Conservation (phyloP, 1,140 invertebrate species). For the Phocides pigmalion region DNA sequence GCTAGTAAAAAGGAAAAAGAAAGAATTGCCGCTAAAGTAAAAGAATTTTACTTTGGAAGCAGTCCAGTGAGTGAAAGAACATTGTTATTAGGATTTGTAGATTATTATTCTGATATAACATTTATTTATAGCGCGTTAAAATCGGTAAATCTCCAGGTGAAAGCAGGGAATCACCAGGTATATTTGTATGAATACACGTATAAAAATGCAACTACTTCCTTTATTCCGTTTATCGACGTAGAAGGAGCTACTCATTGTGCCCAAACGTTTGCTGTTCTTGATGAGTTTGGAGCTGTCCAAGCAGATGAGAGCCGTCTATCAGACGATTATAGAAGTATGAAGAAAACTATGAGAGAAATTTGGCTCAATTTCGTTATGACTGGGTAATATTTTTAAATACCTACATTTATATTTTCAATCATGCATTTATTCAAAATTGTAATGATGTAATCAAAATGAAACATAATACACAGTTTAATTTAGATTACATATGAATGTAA, state of each 20-base stretch:
- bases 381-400: constrained; percentile 38
- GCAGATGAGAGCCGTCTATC: constrained; percentile 10
- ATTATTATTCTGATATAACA: constrained; percentile 48
- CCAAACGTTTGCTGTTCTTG: constrained; percentile 39
- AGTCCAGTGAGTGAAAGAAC: constrained; percentile 30
- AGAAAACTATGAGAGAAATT: constrained; percentile 30
- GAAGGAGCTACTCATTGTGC: constrained; percentile 44
- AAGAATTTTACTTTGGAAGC: constrained; percentile 54
- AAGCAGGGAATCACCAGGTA: constrained; percentile 46
- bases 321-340: constrained; percentile 35
- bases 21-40: constrained; percentile 40
- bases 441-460: no score
- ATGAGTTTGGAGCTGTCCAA: neutral
- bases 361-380: constrained; percentile 38
- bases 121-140: constrained; percentile 45
- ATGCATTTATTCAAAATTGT: no score
- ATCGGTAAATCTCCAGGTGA: constrained; percentile 41
- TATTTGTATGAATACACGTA: constrained; percentile 56
- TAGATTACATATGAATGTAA: no score
- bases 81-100: constrained; percentile 42
- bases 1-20: constrained; percentile 41
- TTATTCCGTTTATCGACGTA: constrained; percentile 36
- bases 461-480: no score
- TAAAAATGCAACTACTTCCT: constrained; percentile 34
- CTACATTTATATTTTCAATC: no score